Percentiles rank a stretch among this genome's conserved stretches.
phyloP scores from a whole-genome alignment of 2,888 invertebrate species.

The Brachynemurus nebulosus region DNA sequence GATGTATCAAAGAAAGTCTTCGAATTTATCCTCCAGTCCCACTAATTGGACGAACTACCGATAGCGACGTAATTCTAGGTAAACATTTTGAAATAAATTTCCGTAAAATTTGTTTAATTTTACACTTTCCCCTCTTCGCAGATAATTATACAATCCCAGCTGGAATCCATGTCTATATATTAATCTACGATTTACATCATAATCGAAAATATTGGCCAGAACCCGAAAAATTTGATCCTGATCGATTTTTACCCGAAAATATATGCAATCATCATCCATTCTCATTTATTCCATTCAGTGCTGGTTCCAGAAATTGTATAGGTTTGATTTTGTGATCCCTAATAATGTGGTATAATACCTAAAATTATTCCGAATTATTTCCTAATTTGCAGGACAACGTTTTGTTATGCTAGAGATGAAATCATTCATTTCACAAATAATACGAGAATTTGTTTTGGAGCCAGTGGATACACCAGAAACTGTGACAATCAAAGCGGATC shows the following conservation, averaged over 20 bases:
- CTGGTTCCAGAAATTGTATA: conserved; percentile 7
- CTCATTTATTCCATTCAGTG: conserved; percentile 7
- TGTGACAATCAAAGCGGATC: conserved; percentile 29
- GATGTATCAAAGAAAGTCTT: conserved; percentile 5
- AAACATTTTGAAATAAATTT: neutral
- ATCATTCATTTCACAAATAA: conserved; percentile 31
- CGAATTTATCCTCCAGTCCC: conserved; percentile 6
- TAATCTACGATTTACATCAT: conserved; percentile 5
- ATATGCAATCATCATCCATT: conserved; percentile 5
- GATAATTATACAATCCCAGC: conserved; percentile 18
- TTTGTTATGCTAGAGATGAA: conserved; percentile 8
- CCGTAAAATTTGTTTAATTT: neutral
- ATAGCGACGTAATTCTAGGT: neutral
- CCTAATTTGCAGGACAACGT: conserved; percentile 35
- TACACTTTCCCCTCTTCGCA: neutral
- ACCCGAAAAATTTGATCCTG: conserved; percentile 7
- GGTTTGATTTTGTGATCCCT: neutral
- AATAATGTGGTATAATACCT: neutral
- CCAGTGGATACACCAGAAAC: conserved; percentile 32
- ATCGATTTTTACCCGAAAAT: conserved; percentile 6
- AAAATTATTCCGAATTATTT: conserved; percentile 23
- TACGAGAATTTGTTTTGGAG: conserved; percentile 34
- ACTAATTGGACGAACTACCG: neutral
- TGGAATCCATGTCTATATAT: neutral
- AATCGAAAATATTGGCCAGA: conserved; percentile 7